These are phyloP conservation scores for Lophotis ruficrista DNA, from an alignment of 2,113 vertebrate genomes.

Conservation along the genomic window DNA sequence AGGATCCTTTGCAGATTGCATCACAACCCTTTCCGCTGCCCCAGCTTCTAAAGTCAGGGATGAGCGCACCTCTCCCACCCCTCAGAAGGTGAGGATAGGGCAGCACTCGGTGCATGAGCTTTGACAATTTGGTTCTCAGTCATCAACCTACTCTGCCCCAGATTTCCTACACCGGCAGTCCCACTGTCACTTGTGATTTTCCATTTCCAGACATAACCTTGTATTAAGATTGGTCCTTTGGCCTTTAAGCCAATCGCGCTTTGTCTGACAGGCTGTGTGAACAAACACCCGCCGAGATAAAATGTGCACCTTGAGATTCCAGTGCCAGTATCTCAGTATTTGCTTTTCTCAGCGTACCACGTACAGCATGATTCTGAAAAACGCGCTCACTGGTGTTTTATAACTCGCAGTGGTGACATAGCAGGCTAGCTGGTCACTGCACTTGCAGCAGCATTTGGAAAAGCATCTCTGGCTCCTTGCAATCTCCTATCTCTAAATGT, in stretches of 20 bases:
- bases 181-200: not conserved
- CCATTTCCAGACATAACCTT: not conserved
- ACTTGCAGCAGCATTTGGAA: not conserved
- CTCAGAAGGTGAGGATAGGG: accelerated
- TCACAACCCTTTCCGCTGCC: not conserved
- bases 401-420: not conserved
- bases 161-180: not conserved
- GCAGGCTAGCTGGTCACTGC: not conserved
- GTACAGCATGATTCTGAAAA: not conserved
- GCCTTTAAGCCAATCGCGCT: not conserved
- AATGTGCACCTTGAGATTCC: not conserved
- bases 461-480: slow-evolving; percentile 6
- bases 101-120: not conserved
- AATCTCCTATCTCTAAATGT: slow-evolving; percentile 22
- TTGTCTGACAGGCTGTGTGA: not conserved
- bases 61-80: not conserved
- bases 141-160: not conserved
- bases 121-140: not conserved
- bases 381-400: not conserved
- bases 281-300: not conserved
- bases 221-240: not conserved
- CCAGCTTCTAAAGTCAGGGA: not conserved
- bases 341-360: not conserved
- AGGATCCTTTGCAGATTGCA: not conserved
- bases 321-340: not conserved